Conservation (phyloP, 2,888 invertebrate species). For the Stramonita haemastoma region DNA sequence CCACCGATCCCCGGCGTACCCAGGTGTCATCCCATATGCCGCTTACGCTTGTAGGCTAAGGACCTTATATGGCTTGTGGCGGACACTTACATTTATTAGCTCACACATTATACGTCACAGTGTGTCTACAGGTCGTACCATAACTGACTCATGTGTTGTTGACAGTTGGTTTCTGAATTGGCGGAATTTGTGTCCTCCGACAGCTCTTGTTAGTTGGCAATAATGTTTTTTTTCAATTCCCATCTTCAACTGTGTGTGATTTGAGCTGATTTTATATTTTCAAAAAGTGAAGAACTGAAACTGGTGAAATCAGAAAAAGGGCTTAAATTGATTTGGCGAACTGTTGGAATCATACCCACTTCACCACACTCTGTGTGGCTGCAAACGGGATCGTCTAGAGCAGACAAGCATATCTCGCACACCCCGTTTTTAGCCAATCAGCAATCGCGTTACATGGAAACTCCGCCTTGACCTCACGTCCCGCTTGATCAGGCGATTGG, state of each 20-base stretch:
- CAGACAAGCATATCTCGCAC: constrained; percentile 25
- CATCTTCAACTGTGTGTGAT: too few relatives aligned
- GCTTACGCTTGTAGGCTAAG: too few relatives aligned
- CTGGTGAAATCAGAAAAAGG: too few relatives aligned
- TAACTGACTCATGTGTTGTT: constrained; percentile 24
- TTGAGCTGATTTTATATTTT: too few relatives aligned
- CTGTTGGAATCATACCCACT: not conserved
- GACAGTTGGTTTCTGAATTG: not conserved
- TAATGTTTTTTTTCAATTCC: too few relatives aligned
- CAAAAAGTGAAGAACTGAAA: too few relatives aligned
- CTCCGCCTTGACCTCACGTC: constrained; percentile 43
- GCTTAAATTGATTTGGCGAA: too few relatives aligned
- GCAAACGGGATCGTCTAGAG: not conserved
- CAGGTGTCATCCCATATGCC: too few relatives aligned
- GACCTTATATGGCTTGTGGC: too few relatives aligned
- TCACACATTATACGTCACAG: not conserved
- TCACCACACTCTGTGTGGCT: not conserved
- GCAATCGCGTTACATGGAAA: constrained; percentile 29
- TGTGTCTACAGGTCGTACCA: not conserved
- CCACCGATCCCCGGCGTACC: too few relatives aligned
- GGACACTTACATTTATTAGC: too few relatives aligned
- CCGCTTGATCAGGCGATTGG: constrained; percentile 57
- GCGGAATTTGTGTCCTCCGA: not conserved
- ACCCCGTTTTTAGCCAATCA: constrained; percentile 51
- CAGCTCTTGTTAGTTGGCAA: not conserved